Conservation (phyloP, 2,113 vertebrate species). For the Gnathonemus longibarbis region DNA sequence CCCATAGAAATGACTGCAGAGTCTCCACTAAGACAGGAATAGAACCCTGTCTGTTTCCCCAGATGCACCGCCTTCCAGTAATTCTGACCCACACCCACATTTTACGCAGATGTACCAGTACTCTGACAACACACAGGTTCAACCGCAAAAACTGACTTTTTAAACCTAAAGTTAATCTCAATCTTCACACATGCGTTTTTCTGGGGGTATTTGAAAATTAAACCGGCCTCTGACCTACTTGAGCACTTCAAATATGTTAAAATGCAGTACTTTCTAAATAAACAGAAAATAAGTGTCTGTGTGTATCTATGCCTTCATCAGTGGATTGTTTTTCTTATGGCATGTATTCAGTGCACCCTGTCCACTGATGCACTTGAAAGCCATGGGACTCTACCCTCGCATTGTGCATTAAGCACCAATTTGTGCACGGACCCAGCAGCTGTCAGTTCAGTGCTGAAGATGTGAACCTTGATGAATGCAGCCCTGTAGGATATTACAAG, state of each 20-base stretch:
- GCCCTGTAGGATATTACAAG: background rate
- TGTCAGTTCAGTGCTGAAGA: background rate
- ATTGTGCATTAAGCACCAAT: background rate
- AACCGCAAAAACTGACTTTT: background rate
- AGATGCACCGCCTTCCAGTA: background rate
- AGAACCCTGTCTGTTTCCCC: background rate
- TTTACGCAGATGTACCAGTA: background rate
- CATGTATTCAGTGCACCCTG: background rate
- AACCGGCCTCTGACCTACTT: background rate
- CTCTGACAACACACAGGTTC: background rate
- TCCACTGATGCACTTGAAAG: background rate
- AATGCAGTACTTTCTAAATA: background rate
- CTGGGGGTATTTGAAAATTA: background rate
- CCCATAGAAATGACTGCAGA: no score
- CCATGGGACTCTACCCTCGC: background rate
- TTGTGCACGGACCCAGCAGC: background rate
- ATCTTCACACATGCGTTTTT: background rate
- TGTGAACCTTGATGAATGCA: background rate
- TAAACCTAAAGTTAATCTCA: background rate
- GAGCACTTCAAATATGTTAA: background rate
- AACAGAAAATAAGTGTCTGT: background rate
- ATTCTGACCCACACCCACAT: background rate
- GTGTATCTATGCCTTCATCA: background rate
- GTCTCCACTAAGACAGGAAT: no score
- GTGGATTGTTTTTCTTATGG: background rate